Evolutionary conservation across 2,797 vertebrate genomes (phyloP).

Genomic region (Jordanella pulchra): DNA sequence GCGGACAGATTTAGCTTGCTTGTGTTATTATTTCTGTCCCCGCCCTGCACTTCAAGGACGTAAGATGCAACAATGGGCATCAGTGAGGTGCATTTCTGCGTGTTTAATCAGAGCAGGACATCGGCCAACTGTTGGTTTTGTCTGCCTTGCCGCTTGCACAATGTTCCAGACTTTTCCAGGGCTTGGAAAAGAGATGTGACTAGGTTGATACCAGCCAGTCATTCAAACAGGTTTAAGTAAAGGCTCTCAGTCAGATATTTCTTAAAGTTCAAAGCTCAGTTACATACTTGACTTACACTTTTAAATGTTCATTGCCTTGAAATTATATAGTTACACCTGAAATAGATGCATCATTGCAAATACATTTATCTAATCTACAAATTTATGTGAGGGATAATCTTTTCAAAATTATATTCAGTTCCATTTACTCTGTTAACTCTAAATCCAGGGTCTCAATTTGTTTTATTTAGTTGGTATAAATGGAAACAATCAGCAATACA

Average conservation of each 20-base stretch:
- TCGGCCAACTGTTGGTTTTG: constrained; percentile 66
- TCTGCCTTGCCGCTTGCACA: constrained; percentile 48
- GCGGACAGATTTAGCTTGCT: constrained; percentile 59
- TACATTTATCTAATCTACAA: background rate
- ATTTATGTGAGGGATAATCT: background rate
- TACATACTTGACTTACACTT: background rate
- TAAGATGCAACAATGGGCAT: constrained; percentile 75
- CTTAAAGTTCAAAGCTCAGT: background rate
- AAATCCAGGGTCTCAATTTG: background rate
- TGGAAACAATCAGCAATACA: too few relatives aligned
- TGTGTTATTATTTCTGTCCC: constrained; percentile 62
- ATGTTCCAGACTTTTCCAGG: constrained; percentile 20
- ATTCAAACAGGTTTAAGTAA: background rate
- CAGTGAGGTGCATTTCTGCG: constrained; percentile 27
- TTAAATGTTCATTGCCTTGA: background rate
- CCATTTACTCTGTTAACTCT: background rate
- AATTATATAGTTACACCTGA: background rate
- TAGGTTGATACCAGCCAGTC: background rate
- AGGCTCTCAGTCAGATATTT: background rate
- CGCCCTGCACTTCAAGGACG: constrained; percentile 70
- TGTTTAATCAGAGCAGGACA: constrained; percentile 63
- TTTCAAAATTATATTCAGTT: background rate
- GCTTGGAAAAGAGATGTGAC: background rate
- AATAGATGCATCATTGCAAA: background rate
- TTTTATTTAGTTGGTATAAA: background rate